Percentiles rank a stretch among this genome's conserved stretches.
Evolutionary conservation across 1,140 invertebrate species (phyloP).

Genomic region (Gryllus bimaculatus): DNA sequence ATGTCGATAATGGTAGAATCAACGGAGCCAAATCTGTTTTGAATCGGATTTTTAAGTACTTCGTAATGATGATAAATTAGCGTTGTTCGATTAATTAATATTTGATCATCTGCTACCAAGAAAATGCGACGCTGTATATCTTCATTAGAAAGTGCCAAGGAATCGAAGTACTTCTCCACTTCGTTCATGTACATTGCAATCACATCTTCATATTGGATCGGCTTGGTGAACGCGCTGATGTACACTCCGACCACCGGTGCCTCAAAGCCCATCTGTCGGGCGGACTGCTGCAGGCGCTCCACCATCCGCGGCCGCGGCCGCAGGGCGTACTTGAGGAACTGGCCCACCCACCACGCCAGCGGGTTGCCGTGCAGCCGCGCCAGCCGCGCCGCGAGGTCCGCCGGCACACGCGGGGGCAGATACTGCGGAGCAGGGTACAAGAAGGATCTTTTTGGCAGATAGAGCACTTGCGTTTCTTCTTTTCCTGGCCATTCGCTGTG

Average conservation of each 20-base stretch:
- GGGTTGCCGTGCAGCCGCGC: conserved; percentile 87
- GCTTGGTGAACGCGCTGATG: not conserved
- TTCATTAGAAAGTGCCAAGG: conserved; percentile 50
- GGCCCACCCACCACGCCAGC: conserved; percentile 94
- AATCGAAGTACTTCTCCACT: conserved; percentile 80
- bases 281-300: conserved; percentile 37
- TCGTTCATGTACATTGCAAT: conserved; percentile 94
- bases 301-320: conserved; percentile 41
- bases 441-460: conserved; percentile 89
- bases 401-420: conserved; percentile 87
- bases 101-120: conserved; percentile 82
- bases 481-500: conserved; percentile 51
- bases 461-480: conserved; percentile 66
- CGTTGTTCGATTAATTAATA: conserved; percentile 45
- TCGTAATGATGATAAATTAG: conserved; percentile 30
- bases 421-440: conserved; percentile 78
- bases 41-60: not conserved
- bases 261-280: not conserved
- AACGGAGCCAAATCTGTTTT: conserved; percentile 61
- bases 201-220: conserved; percentile 25
- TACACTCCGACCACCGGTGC: not conserved
- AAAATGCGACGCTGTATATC: conserved; percentile 65
- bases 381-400: conserved; percentile 72
- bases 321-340: conserved; percentile 85
- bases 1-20: conserved; percentile 86